Percentiles rank a stretch among this genome's conserved stretches.
Evolutionary conservation across 1,140 invertebrate species (phyloP).

Genomic region (Cyclina sinensis): DNA sequence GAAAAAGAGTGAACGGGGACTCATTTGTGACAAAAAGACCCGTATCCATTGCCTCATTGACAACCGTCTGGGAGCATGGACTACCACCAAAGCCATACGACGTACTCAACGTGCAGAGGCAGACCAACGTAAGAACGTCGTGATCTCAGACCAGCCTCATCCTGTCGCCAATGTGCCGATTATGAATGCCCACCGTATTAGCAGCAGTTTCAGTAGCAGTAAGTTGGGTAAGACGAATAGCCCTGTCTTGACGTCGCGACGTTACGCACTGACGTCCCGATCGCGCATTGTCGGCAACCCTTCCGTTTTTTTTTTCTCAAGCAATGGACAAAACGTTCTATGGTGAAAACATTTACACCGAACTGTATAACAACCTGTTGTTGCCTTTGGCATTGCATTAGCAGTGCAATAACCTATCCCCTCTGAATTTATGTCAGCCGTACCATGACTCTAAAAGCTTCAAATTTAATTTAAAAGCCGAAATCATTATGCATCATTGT

Average conservation of each 20-base stretch:
- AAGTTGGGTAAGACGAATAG: background rate
- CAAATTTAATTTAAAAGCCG: background rate
- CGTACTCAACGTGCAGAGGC: slow-evolving; percentile 3
- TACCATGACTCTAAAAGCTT: background rate
- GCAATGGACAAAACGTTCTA: background rate
- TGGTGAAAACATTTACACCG: background rate
- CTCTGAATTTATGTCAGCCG: slow-evolving; percentile 8
- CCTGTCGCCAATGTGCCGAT: background rate
- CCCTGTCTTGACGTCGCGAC: slow-evolving; percentile 7
- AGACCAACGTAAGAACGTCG: background rate
- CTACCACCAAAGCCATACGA: background rate
- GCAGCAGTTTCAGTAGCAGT: slow-evolving; percentile 11
- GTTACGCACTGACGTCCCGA: too few relatives aligned
- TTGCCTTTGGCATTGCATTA: slow-evolving; percentile 26
- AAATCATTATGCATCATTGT: background rate
- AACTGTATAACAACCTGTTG: background rate
- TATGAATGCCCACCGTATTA: background rate
- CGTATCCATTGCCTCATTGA: slow-evolving; percentile 20
- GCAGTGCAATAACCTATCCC: slow-evolving; percentile 1
- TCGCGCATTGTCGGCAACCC: background rate
- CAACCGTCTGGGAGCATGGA: slow-evolving; percentile 3
- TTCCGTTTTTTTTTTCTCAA: background rate
- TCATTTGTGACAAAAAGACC: background rate
- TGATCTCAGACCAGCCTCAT: background rate
- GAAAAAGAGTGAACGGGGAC: background rate